Percentiles rank a stretch among this genome's conserved stretches.
Evolutionary conservation across 2,797 vertebrate species (phyloP).

Genomic region (Eidolon dupreanum): DNA sequence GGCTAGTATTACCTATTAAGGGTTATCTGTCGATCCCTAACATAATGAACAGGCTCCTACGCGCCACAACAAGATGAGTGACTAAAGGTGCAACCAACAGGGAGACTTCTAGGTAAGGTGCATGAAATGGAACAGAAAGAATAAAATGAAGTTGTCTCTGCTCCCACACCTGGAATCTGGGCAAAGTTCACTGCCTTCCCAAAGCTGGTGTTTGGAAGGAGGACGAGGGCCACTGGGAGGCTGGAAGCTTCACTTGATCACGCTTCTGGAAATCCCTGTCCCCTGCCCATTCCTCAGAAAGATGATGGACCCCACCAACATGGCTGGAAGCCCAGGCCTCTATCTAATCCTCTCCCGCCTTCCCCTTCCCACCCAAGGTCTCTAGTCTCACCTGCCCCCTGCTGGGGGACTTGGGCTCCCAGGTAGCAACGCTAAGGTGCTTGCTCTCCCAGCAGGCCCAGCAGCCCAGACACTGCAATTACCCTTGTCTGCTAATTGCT

Average conservation of each 20-base stretch:
- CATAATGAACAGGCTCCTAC: not conserved
- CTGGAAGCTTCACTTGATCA: not conserved
- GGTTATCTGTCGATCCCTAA: not conserved
- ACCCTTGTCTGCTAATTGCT: slow-evolving; percentile 84
- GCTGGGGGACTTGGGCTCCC: not conserved
- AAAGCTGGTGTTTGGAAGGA: not conserved
- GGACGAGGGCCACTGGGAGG: accelerated
- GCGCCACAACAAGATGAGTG: not conserved
- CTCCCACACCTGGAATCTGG: not conserved
- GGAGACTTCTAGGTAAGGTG: not conserved
- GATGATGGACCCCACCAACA: not conserved
- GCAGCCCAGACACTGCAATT: slow-evolving; percentile 81
- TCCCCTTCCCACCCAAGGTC: not conserved
- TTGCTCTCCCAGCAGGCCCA: slow-evolving; percentile 63
- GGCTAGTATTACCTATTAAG: not conserved
- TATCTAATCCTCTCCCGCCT: not conserved
- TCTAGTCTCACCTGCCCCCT: not conserved
- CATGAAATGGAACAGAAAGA: not conserved
- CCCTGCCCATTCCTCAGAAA: not conserved
- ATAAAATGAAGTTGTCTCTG: not conserved
- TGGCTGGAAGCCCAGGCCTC: not conserved
- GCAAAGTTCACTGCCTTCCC: not conserved
- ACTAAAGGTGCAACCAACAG: not conserved
- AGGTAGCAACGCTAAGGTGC: slow-evolving; percentile 57
- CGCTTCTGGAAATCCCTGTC: not conserved